Evolutionary conservation across 2,888 invertebrate genomes (phyloP).

Genomic region (Cancer borealis): DNA sequence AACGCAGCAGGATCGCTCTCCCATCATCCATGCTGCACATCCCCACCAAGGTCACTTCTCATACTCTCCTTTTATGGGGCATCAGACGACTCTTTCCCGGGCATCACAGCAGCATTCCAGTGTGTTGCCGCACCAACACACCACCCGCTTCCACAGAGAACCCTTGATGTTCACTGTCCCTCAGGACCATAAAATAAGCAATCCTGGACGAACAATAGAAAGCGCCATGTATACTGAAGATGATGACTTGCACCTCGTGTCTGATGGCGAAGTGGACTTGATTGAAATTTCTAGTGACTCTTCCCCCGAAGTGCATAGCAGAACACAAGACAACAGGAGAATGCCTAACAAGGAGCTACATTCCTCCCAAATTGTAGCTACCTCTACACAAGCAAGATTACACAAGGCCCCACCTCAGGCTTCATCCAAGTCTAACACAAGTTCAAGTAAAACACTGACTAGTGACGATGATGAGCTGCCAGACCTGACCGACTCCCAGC

Average conservation of each 20-base stretch:
- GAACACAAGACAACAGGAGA: neutral
- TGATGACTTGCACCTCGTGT: conserved; percentile 38
- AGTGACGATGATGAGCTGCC: conserved; percentile 41
- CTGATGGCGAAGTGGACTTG: neutral
- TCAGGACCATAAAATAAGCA: neutral
- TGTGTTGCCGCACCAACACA: neutral
- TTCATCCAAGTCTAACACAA: neutral
- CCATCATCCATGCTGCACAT: neutral
- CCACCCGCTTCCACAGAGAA: neutral
- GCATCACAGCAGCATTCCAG: neutral
- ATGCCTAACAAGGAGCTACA: neutral
- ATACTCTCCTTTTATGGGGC: neutral
- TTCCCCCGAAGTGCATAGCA: conserved; percentile 33
- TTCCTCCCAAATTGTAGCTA: neutral
- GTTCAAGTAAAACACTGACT: neutral
- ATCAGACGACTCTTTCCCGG: neutral
- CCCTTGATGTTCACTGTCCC: neutral
- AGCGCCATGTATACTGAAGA: neutral
- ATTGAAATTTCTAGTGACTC: conserved; percentile 60
- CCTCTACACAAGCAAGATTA: neutral
- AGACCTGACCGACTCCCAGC: conserved; percentile 15
- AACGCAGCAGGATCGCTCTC: neutral
- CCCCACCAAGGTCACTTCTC: neutral
- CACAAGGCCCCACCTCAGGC: neutral
- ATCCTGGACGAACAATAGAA: neutral